Percentiles rank a stretch among this genome's conserved stretches.
These are phyloP conservation scores for Oligia fasciuncula DNA, from an alignment of 2,888 invertebrate species.

Conservation along the genomic window DNA sequence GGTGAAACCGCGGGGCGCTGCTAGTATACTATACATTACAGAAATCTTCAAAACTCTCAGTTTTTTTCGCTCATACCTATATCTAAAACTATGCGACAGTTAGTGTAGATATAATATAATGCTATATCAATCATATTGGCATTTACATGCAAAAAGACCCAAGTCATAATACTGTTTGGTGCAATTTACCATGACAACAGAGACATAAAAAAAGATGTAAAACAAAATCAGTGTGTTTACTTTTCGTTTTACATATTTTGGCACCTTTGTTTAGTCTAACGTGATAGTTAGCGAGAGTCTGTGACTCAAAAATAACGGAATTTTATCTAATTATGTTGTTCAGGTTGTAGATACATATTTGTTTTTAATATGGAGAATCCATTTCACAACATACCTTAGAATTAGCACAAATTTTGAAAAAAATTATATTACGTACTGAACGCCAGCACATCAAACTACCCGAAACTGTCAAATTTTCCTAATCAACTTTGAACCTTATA, in stretches of 20 bases:
- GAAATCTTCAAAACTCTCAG: not conserved
- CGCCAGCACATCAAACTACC: no score
- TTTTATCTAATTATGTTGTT: conserved; percentile 30
- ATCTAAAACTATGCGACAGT: not conserved
- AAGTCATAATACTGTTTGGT: not conserved
- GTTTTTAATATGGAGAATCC: conserved; percentile 31
- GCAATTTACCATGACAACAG: conserved; percentile 14
- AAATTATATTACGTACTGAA: not conserved
- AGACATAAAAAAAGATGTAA: conserved; percentile 4
- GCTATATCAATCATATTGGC: not conserved
- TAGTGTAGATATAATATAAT: not conserved
- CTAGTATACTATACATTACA: not conserved
- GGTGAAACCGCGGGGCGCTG: no score
- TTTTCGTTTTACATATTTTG: conserved; percentile 29
- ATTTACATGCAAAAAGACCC: not conserved
- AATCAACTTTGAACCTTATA: no score
- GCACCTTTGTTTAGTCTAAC: conserved; percentile 47
- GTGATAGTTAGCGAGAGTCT: conserved; percentile 51
- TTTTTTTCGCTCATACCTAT: not conserved
- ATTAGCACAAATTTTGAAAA: conserved; percentile 10
- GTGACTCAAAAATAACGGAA: conserved; percentile 58
- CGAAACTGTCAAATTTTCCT: no score
- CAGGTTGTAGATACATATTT: conserved; percentile 24
- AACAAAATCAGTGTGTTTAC: conserved; percentile 30
- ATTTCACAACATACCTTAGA: conserved; percentile 27